Percentiles rank a stretch among this genome's conserved stretches.
Conservation (phyloP, 2,113 vertebrate genomes). For the Nothoprocta perdicaria region DNA sequence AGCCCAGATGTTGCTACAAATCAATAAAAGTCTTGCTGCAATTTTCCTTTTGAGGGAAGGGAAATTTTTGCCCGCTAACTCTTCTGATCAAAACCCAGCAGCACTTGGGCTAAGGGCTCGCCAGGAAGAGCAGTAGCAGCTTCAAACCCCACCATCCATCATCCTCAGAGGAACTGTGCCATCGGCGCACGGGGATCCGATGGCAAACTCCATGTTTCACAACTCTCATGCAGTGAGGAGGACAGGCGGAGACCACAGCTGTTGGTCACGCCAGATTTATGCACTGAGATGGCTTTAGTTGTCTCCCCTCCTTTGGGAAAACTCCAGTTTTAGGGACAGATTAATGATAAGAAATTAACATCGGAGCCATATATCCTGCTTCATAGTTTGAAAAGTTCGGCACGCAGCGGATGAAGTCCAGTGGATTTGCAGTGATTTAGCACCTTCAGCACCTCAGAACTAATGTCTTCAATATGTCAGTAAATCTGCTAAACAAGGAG, state of each 20-base stretch:
- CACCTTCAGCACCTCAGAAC: conserved; percentile 32
- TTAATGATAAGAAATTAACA: conserved; percentile 57
- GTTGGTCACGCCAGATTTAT: conserved; percentile 32
- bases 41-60: background rate
- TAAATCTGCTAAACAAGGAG: conserved; percentile 67
- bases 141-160: background rate
- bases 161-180: background rate
- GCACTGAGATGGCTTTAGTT: conserved; percentile 30
- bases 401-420: conserved; percentile 24
- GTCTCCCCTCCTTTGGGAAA: conserved; percentile 38
- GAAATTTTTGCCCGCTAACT: background rate
- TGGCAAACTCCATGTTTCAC: background rate
- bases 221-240: background rate
- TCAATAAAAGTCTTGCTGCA: background rate
- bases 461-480: conserved; percentile 45
- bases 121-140: background rate
- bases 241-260: background rate
- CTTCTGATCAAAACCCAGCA: background rate
- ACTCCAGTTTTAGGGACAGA: conserved; percentile 46
- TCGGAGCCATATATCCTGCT: conserved; percentile 54
- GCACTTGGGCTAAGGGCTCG: background rate
- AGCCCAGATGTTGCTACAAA: background rate
- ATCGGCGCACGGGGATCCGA: background rate
- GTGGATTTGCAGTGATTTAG: conserved; percentile 61
- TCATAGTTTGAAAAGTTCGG: conserved; percentile 65